Evolutionary conservation across 2,888 invertebrate species (phyloP).

Genomic region (Phorcus lineatus): DNA sequence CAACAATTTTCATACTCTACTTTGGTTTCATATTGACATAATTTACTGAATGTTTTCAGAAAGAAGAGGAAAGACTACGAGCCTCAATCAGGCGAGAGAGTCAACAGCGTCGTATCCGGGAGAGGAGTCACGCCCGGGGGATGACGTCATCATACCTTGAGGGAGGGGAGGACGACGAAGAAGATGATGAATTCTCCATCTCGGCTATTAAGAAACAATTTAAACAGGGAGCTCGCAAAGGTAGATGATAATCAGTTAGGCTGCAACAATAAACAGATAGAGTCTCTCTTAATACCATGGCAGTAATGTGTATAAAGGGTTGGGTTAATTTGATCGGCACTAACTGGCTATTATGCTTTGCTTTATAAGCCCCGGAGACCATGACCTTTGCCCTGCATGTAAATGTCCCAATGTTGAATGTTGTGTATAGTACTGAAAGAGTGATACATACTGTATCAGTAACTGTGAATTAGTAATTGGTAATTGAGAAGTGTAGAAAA

Average conservation of each 20-base stretch:
- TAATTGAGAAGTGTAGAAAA: neutral
- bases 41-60: constrained; percentile 77
- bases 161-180: constrained; percentile 84
- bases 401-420: no score
- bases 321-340: no score
- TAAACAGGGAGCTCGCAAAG: constrained; percentile 80
- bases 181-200: constrained; percentile 92
- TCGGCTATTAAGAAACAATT: constrained; percentile 96
- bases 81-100: constrained; percentile 88
- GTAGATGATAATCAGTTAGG: constrained; percentile 6
- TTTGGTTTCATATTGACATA: neutral
- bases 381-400: no score
- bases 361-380: no score
- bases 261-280: no score
- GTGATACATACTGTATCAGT: no score
- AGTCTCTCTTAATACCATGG: no score
- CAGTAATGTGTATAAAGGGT: no score
- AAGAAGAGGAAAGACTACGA: constrained; percentile 96
- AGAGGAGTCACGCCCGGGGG: constrained; percentile 76
- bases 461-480: no score
- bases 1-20: no score
- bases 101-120: constrained; percentile 79
- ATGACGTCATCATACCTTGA: constrained; percentile 78
- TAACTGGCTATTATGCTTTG: no score
- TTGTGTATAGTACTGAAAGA: no score